Evolutionary conservation across 2,797 vertebrate species (phyloP).

Genomic region (Syngnathus rostellatus): DNA sequence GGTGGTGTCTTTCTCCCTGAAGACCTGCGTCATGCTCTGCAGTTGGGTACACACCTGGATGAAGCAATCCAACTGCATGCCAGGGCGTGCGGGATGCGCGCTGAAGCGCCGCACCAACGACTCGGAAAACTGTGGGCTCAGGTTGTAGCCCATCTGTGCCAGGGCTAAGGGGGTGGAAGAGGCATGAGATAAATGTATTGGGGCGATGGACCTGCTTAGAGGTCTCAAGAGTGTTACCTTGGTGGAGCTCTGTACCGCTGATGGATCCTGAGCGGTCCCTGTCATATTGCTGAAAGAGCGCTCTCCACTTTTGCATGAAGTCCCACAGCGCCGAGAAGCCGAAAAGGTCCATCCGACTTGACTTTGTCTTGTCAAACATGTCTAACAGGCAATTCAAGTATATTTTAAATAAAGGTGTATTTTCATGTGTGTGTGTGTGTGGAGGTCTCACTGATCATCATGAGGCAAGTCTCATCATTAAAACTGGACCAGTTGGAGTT

Average conservation of each 20-base stretch:
- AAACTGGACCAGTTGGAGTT: slow-evolving; percentile 93
- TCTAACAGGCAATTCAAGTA: slow-evolving; percentile 63
- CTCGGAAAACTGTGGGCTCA: slow-evolving; percentile 90
- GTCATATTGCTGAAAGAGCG: slow-evolving; percentile 89
- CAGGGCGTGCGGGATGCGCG: slow-evolving; percentile 24
- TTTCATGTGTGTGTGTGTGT: too few species aligned
- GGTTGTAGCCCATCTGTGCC: slow-evolving; percentile 91
- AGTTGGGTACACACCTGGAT: slow-evolving; percentile 93
- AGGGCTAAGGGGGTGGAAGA: slow-evolving; percentile 70
- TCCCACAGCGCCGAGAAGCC: slow-evolving; percentile 87
- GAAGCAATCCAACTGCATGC: slow-evolving; percentile 89
- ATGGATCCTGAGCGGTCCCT: slow-evolving; percentile 83
- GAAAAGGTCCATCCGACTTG: slow-evolving; percentile 80
- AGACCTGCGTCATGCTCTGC: slow-evolving; percentile 84
- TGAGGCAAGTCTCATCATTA: slow-evolving; percentile 87
- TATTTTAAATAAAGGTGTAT: too few species aligned
- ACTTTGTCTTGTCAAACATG: slow-evolving; percentile 88
- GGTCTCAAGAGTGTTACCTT: slow-evolving; percentile 67
- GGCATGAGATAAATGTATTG: not conserved
- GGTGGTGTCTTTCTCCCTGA: slow-evolving; percentile 81
- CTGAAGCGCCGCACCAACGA: slow-evolving; percentile 69
- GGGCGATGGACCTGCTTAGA: not conserved
- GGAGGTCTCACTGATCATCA: slow-evolving; percentile 90
- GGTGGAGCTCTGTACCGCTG: slow-evolving; percentile 79
- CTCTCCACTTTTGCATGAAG: slow-evolving; percentile 87